Evolutionary conservation across 2,113 vertebrate species (phyloP), one percentile per base, ranked within the genome.

Genomic region (Nycticryphes semicollaris): DNA sequence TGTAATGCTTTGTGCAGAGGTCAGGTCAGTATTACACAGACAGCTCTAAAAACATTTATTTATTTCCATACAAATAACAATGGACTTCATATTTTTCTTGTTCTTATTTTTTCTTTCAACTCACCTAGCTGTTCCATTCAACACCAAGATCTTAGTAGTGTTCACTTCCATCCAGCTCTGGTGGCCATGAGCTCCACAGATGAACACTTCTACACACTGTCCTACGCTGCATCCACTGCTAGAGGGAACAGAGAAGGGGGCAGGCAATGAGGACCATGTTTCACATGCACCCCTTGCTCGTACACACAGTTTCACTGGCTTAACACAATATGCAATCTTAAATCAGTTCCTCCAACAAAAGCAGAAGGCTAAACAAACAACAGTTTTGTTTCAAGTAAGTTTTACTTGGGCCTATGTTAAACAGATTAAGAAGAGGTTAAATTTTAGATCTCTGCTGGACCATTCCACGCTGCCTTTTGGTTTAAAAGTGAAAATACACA

Each of bases 401-500:
- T 63, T 91, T 85, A 69, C 39, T 85, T 5, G 1, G 15, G 19
- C 10, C 51, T 63, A 35, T 77, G 90, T 94, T 50, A 93, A 96
- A 83, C 35, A 77, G 66, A 92, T 93, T 83, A 95, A 75, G 53
- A 87, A 69, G 11, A 66, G 43, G 66, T 85, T 83, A 91, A 87
- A 90, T 66, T 51, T n/a, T 70, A 96, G 39, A 56, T 89, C 45
- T 88, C 73, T 74, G 47, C 35, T 72, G 72, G 90, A 73, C 47
- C 33, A 75, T 43, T 84, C 56, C n/a, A n/a, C 22, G 1, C 22
- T 64, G 54, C 22, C 30, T 39, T 59, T 75, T 37, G 47, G 39
- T 81, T 91, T 63, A 48, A 89, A 93, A 95, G 76, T 84, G 85
- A 79, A 94, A 94, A 84, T 39, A 74, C 22, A 72, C 68, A 37